Base-by-base conservation (phyloP, 2,888 invertebrate species). In the Arenicola marina region DNA sequence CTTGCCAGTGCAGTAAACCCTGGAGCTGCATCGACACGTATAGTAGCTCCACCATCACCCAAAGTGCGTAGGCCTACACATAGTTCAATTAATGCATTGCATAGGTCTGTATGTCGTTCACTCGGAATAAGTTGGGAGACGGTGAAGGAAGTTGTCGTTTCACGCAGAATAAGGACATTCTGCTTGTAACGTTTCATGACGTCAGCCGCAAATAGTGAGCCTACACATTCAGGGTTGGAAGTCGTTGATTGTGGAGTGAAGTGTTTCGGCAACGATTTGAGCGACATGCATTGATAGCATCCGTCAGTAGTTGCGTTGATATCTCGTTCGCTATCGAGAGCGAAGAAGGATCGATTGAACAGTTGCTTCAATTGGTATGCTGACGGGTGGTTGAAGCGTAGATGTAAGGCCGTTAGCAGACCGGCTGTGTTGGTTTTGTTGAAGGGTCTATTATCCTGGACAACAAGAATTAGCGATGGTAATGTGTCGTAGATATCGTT, bases 21-120 rank as follows among this genome's bases (percentile, higher is more conserved):
- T 28, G 46, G 57, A 31, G 57, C 44, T 15, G 45, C 21, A 29
- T 57, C 57, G 7, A 57, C 57, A 4, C 57, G 44, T n/a, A 56
- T 56, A 7, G 11, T 7, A 24, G 24, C 24, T 11, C 21, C 15
- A 21, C 34, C 7, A 24, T 56, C 46, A 7, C 44, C 57, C 4
- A 57, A 7, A 7, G 15, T 28, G 24, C 46, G 28, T 4, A 57
- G 15, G 7, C 46, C 29, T 11, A 26, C 24, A 28, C 45, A 57
- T 18, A 46, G n/a, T 4, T 18, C 15, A 46, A 57, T 4, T 3
- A 44, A 7, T n/a, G 58, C 58, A 21, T 46, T 24, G n/a, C 58
- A 31, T n/a, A 58, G 58, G 21, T 1, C 11, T 3, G 26, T 2
- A 29, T 38, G 58, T 31, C 33, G 15, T 7, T 58, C 58, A 48